Conservation (phyloP, 2,888 invertebrate species). For the Lasioglossum zephyrum region DNA sequence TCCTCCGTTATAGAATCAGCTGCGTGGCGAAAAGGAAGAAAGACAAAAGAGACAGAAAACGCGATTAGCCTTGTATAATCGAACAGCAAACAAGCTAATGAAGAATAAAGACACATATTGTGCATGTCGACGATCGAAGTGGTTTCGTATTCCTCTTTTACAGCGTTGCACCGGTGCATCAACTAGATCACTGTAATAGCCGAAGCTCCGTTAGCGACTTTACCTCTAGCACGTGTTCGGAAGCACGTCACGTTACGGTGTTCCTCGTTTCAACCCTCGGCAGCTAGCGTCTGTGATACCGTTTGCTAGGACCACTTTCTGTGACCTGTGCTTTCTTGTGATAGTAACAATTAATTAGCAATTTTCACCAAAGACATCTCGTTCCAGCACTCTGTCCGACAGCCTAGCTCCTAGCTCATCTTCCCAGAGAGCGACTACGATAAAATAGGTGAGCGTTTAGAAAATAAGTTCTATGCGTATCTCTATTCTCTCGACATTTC, state of each 20-base stretch:
- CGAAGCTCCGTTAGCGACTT: constrained; percentile 11
- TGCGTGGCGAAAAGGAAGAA: neutral
- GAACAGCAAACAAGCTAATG: neutral
- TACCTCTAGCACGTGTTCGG: neutral
- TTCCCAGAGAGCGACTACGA: neutral
- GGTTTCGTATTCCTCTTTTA: neutral
- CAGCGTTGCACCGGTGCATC: neutral
- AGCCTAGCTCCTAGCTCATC: neutral
- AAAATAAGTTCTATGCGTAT: neutral
- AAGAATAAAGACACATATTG: neutral
- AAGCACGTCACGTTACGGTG: neutral
- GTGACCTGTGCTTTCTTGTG: constrained; percentile 50
- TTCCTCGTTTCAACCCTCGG: neutral
- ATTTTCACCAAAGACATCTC: neutral
- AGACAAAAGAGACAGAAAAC: neutral
- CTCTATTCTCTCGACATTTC: no score
- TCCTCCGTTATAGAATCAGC: no score
- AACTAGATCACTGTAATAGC: neutral
- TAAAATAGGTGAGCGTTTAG: constrained; percentile 29
- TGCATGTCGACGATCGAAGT: constrained; percentile 13
- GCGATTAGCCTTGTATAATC: neutral
- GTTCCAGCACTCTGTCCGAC: neutral
- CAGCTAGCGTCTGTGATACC: constrained; percentile 27
- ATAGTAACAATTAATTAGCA: constrained; percentile 33
- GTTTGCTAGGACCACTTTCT: constrained; percentile 4